These are phyloP conservation scores for Margaritifera margaritifera DNA, from an alignment of 2,888 invertebrate species.

Conservation along the genomic window DNA sequence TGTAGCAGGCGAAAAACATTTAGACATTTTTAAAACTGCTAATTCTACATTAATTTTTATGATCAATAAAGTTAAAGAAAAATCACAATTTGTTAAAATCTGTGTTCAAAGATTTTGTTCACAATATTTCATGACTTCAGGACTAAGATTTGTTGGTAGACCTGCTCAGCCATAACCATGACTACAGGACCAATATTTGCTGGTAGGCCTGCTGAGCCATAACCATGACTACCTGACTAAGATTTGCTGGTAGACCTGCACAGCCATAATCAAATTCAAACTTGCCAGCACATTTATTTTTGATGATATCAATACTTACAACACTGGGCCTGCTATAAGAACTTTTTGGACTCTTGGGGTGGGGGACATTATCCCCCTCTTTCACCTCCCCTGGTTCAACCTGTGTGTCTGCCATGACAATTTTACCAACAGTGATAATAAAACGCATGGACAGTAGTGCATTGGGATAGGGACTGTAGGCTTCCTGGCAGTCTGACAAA, in stretches of 20 bases:
- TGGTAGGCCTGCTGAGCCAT: constrained; percentile 1
- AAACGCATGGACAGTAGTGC: constrained; percentile 69
- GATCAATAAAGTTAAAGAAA: no score
- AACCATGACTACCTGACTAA: neutral
- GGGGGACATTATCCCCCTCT: constrained; percentile 52
- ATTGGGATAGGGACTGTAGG: constrained; percentile 71
- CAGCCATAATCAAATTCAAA: neutral
- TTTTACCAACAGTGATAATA: constrained; percentile 70
- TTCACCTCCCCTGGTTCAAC: constrained; percentile 63
- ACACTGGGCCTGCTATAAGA: constrained; percentile 51
- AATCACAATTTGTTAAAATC: no score
- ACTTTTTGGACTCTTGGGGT: constrained; percentile 27
- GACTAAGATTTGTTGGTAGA: constrained; percentile 18
- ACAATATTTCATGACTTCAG: constrained; percentile 10
- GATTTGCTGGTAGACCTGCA: constrained; percentile 4
- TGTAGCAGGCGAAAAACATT: no score
- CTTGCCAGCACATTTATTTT: no score
- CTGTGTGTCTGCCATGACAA: constrained; percentile 66
- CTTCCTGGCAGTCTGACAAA: constrained; percentile 66
- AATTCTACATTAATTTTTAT: no score
- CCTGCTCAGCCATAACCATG: constrained; percentile 27
- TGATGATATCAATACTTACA: constrained; percentile 18
- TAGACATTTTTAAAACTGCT: no score
- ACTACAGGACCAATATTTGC: neutral
- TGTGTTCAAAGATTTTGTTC: no score